A percentile compares a stretch with the other conserved stretches of the same genome.
These are phyloP conservation scores for Lithobates pipiens DNA, from an alignment of 2,797 vertebrate species.

Conservation along the genomic window DNA sequence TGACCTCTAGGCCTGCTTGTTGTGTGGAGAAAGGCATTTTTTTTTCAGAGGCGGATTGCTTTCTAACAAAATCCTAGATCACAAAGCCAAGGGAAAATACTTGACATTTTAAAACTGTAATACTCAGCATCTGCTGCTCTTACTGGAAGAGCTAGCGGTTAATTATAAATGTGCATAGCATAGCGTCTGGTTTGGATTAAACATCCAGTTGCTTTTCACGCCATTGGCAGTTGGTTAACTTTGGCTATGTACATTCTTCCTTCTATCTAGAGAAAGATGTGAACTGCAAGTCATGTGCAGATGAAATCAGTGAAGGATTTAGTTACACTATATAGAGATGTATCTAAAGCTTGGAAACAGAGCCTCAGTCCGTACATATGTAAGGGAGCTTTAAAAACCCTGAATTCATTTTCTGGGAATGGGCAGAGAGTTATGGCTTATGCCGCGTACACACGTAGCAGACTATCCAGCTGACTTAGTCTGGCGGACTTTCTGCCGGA, in stretches of 20 bases:
- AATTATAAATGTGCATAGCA: slow-evolving; percentile 33
- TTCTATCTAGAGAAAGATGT: neutral
- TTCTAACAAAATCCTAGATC: slow-evolving; percentile 22
- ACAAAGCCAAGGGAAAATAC: slow-evolving; percentile 5
- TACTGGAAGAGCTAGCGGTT: slow-evolving; percentile 7
- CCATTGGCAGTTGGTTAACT: slow-evolving; percentile 16
- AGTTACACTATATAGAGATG: too few relatives aligned
- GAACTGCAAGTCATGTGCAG: neutral
- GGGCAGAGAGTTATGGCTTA: too few relatives aligned
- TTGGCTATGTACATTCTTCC: neutral
- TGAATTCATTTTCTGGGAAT: too few relatives aligned
- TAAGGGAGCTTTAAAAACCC: too few relatives aligned
- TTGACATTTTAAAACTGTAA: slow-evolving; percentile 28
- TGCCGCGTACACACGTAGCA: too few relatives aligned
- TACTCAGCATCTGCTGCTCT: slow-evolving; percentile 26
- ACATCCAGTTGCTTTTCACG: slow-evolving; percentile 21
- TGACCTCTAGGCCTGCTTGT: neutral
- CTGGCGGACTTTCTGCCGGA: too few relatives aligned
- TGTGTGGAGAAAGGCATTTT: neutral
- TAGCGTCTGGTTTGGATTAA: slow-evolving; percentile 35
- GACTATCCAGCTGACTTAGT: too few relatives aligned
- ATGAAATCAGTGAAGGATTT: too few relatives aligned
- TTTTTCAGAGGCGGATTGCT: slow-evolving; percentile 4
- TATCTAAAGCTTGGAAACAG: too few relatives aligned
- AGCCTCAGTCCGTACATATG: too few relatives aligned